Evolutionary conservation across 2,797 vertebrate genomes (phyloP), one percentile per base, ranked within the genome.

Genomic region (Gambelia wislizenii): DNA sequence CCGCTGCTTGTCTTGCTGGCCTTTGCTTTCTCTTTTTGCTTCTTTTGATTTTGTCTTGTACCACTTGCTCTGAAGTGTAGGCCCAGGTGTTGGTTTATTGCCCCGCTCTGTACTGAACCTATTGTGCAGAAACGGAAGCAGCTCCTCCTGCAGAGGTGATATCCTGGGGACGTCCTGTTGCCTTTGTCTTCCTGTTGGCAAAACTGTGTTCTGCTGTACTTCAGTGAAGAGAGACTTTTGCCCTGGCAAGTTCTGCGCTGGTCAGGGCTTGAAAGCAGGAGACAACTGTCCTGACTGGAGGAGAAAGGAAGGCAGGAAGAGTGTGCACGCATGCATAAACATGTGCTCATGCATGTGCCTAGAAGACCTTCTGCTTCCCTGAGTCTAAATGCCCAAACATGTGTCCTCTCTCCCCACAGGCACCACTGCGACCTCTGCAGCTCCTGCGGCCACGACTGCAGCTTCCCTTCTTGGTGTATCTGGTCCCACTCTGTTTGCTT

Each of bases 401-500:
- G 16, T 30, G 3, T 13, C 72, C 44, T 69, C 20, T 6, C 6
- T 1, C 10, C 42, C 27, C 6, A 0, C 36, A 95, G 96, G 76
- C 18, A 36, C 89, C 64, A 67, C 77, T 18, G 80, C 69, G 18
- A 67, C 92, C 0, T 90, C 96, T 18, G 87, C 92, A 2, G 87
- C 93, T 25, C 87, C 94, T 33, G 67, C 93, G 14, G 92, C 93
- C 59, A 76, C 94, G 6, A 3, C 87, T 12, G 95, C 90, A 4
- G 88, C 96, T 0, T 96, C 98, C 33, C 95, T 98, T 42, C 98
- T 98, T 33, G 94, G 98, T 9, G 27, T 95, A 0, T 94, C 98
- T 0, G 95, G 91, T 3, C 89, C 96, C 36, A 76, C 94, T 0
- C 2, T 95, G 86, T 95, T 96, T 67, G 87, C 93, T 0, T 93